Evolutionary conservation across 2,888 invertebrate genomes (phyloP), one percentile per base, ranked within the genome.

Genomic region (Oscheius sp.): DNA sequence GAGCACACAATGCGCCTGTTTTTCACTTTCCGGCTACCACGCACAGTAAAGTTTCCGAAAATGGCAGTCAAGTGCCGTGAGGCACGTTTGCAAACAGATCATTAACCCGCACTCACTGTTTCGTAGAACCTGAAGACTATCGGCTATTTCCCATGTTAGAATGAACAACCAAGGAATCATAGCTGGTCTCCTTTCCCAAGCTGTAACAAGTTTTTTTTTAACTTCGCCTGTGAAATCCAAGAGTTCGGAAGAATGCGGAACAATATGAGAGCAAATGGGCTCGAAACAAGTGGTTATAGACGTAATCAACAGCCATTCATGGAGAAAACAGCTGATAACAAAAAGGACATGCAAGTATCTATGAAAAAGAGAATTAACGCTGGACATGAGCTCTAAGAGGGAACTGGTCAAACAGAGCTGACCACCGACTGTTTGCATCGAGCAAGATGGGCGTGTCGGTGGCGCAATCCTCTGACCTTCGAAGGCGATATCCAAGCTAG

Each of bases 1-100:
- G 66, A 66, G 52, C 66, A 66, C 66, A 66, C 66, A 66, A 52
- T 52, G 52, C 66, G 66, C 66, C 52, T 66, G 66, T 66, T 66
- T 66, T 66, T 49, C 66, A 23, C 52, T 29, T 66, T 52, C 66
- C 66, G 66, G 66, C 66, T 49, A 66, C 52, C 66, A 66, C 66
- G 66, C 66, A 35, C 66, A 66, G 66, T 66, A 29, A 66, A 61
- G 43, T 23, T 13, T 43, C 61, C 61, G 13, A 61, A 61, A 45
- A 61, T 61, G 61, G 61, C 61, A 61, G 43, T 61, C 21, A 61
- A 61, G 61, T 61, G 61, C 41, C 21, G 13, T 13, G 41, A 18
- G n/a, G 18, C 61, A 61, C 61, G 61, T 41, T 21, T 61, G 61
- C 61, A 61, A 61, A 61, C 43, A 61, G 35, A 35, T 35, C 35